phyloP scores from a whole-genome alignment of 2,113 vertebrate genomes.

The Hypanus sabinus region DNA sequence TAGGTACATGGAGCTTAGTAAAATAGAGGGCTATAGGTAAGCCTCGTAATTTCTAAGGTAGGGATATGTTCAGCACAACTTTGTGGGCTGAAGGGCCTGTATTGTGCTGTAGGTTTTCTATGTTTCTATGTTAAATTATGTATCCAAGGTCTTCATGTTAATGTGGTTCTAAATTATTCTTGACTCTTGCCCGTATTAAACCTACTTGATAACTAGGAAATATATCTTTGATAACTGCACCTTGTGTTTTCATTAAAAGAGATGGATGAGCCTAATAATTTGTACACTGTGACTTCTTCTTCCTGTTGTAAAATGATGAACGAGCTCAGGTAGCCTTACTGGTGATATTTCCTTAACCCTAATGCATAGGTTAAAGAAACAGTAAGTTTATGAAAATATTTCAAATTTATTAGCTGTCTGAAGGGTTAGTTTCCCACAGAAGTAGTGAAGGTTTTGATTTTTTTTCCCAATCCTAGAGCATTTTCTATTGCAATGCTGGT shows the following conservation, averaged over 20 bases:
- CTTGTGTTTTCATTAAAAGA: background rate
- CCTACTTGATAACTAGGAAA: background rate
- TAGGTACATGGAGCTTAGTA: too few species aligned
- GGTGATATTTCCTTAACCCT: slow-evolving; percentile 22
- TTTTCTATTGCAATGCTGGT: background rate
- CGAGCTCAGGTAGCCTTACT: background rate
- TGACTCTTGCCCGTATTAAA: background rate
- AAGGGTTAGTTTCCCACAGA: background rate
- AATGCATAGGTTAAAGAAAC: background rate
- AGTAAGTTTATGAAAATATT: background rate
- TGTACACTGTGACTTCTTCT: background rate
- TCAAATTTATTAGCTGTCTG: background rate
- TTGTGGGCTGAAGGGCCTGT: too few species aligned
- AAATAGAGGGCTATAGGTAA: too few species aligned
- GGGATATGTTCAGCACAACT: too few species aligned
- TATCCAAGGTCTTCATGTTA: background rate
- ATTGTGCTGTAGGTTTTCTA: too few species aligned
- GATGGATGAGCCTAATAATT: background rate
- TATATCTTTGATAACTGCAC: background rate
- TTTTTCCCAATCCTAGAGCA: background rate
- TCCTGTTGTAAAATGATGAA: slow-evolving; percentile 19
- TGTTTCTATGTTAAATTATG: background rate
- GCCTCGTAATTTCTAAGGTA: too few species aligned
- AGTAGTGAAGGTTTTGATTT: background rate
- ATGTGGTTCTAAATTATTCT: background rate